phyloP scores from a whole-genome alignment of 2,888 invertebrate species.

The Sesia apiformis region DNA sequence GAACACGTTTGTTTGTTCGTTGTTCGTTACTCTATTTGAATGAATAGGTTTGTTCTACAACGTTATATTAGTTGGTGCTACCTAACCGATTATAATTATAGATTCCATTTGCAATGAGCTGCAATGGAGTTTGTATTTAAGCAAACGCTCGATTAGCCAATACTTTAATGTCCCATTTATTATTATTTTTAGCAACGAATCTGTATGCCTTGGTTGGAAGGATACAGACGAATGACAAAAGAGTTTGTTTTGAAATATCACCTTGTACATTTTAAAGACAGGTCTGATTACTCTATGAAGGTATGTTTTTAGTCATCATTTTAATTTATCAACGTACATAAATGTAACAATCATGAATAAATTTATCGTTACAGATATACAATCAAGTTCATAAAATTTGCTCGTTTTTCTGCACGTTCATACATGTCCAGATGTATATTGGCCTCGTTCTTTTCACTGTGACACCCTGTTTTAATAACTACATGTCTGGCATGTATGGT shows the following conservation, averaged over 20 bases:
- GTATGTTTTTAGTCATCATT: slow-evolving; percentile 1
- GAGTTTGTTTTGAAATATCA: not conserved
- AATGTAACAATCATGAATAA: too few relatives aligned
- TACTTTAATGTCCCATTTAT: too few relatives aligned
- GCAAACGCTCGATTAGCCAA: too few relatives aligned
- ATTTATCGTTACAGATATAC: slow-evolving; percentile 11
- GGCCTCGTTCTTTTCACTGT: slow-evolving; percentile 12
- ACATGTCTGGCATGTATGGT: slow-evolving; percentile 7
- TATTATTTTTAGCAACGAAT: slow-evolving; percentile 1
- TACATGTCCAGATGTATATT: slow-evolving; percentile 5
- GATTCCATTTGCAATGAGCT: too few relatives aligned
- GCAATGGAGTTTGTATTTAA: too few relatives aligned
- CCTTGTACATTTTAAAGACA: slow-evolving; percentile 8
- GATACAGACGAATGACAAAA: slow-evolving; percentile 1
- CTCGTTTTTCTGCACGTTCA: slow-evolving; percentile 11
- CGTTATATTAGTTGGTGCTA: too few relatives aligned
- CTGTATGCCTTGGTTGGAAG: slow-evolving; percentile 6
- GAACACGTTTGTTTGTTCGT: too few relatives aligned
- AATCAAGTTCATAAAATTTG: slow-evolving; percentile 13
- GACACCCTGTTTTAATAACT: slow-evolving; percentile 15
- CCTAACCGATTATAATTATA: too few relatives aligned
- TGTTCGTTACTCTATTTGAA: too few relatives aligned
- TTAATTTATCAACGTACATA: too few relatives aligned
- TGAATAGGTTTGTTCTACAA: too few relatives aligned
- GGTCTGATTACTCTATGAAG: slow-evolving; percentile 9